phyloP scores from a whole-genome alignment of 1,140 invertebrate species.

The Pemphigus obesinymphae region DNA sequence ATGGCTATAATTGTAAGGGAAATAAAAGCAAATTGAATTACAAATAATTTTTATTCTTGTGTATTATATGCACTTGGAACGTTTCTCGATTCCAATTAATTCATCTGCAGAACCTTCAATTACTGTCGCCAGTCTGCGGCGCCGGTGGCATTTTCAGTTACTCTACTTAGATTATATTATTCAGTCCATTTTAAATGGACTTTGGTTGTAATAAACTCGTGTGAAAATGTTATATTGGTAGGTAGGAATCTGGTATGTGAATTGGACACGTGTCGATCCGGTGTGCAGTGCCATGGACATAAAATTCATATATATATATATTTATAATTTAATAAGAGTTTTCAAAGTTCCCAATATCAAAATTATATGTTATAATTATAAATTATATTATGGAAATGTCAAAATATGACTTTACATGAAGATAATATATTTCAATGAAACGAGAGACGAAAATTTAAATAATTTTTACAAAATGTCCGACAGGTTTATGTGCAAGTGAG shows the following conservation, averaged over 20 bases:
- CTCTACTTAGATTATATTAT: constrained; percentile 20
- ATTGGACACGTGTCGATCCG: not conserved
- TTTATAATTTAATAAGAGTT: not conserved
- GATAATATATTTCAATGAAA: not conserved
- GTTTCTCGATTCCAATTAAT: constrained; percentile 3
- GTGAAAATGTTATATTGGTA: not conserved
- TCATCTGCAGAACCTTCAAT: constrained; percentile 1
- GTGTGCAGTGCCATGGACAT: not conserved
- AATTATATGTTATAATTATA: not conserved
- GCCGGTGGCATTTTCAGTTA: constrained; percentile 21
- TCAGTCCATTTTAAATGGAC: not conserved
- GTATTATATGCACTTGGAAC: not conserved
- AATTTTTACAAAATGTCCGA: not conserved
- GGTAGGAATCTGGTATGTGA: not conserved
- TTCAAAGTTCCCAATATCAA: not conserved
- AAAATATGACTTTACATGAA: not conserved
- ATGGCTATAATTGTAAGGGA: not conserved
- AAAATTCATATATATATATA: not conserved
- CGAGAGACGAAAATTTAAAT: not conserved
- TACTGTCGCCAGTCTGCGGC: constrained; percentile 19
- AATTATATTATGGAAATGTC: no score
- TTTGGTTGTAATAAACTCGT: not conserved
- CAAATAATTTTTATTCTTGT: not conserved
- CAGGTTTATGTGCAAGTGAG: not conserved
- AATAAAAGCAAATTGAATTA: not conserved